A percentile compares a stretch with the other conserved stretches of the same genome.
These are phyloP conservation scores for Stenotaenia linearis DNA, from an alignment of 2,888 invertebrate species.

Conservation along the genomic window DNA sequence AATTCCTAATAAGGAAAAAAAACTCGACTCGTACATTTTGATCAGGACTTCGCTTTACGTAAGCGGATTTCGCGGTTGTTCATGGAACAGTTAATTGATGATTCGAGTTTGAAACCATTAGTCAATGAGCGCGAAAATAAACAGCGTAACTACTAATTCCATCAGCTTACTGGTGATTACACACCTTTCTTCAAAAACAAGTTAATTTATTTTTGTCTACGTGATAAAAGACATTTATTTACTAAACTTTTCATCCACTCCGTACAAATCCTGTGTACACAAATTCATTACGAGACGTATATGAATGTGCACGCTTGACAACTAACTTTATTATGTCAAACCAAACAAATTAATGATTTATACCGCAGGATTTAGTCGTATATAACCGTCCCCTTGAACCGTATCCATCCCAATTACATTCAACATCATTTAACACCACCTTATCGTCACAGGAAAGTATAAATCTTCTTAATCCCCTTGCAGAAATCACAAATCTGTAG, in stretches of 20 bases:
- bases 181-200: background rate
- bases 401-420: slow-evolving; percentile 10
- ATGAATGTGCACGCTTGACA: background rate
- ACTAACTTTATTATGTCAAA: slow-evolving; percentile 19
- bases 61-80: slow-evolving; percentile 16
- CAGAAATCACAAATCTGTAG: background rate
- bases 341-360: slow-evolving; percentile 8
- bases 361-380: background rate
- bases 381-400: background rate
- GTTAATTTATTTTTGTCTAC: background rate
- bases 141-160: slow-evolving; percentile 20
- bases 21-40: background rate
- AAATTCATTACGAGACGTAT: background rate
- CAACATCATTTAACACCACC: slow-evolving; percentile 16
- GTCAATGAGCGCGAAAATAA: background rate
- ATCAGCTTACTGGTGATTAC: slow-evolving; percentile 10
- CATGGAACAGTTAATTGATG: slow-evolving; percentile 14
- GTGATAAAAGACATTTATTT: slow-evolving; percentile 7
- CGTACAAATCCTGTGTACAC: background rate
- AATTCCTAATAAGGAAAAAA: background rate
- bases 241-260: background rate
- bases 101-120: slow-evolving; percentile 1
- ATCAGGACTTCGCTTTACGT: slow-evolving; percentile 16
- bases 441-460: background rate
- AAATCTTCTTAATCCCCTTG: background rate